A percentile compares a stretch with the other conserved stretches of the same genome.
Evolutionary conservation across 1,140 invertebrate species (phyloP).

Genomic region (Meteorus sp.): DNA sequence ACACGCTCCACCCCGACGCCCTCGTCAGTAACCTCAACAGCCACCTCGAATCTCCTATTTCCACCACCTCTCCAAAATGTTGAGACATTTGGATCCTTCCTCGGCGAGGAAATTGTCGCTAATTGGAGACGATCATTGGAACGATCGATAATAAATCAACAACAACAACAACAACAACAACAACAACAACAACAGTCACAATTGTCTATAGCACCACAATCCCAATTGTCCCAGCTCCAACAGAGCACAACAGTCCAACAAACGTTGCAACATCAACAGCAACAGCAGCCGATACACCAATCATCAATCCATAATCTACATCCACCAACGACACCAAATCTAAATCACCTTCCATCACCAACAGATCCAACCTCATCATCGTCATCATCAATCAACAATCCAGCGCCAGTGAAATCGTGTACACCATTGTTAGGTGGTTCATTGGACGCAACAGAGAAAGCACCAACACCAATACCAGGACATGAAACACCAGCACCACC

Average conservation of each 20-base stretch:
- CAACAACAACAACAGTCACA: constrained; percentile 42
- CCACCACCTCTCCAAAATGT: constrained; percentile 69
- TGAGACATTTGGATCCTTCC: constrained; percentile 70
- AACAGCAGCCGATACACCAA: not conserved
- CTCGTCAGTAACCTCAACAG: constrained; percentile 57
- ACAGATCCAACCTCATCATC: constrained; percentile 53
- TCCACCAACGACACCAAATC: constrained; percentile 41
- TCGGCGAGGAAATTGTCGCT: constrained; percentile 77
- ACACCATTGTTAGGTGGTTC: constrained; percentile 50
- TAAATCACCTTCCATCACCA: constrained; percentile 58
- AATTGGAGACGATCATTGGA: constrained; percentile 76
- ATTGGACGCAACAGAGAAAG: constrained; percentile 50
- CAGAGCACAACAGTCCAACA: constrained; percentile 27
- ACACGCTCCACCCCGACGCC: constrained; percentile 58
- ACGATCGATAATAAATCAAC: constrained; percentile 63
- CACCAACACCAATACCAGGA: constrained; percentile 51
- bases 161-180: constrained; percentile 49
- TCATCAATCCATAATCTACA: constrained; percentile 38
- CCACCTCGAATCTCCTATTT: constrained; percentile 57
- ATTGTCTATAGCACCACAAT: constrained; percentile 33
- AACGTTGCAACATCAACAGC: constrained; percentile 37
- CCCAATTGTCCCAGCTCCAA: constrained; percentile 33
- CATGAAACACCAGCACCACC: constrained; percentile 56
- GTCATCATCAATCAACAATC: constrained; percentile 11
- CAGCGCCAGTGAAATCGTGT: constrained; percentile 47